Conservation (phyloP, 1,140 invertebrate genomes). For the Zaprionus camerounensis region DNA sequence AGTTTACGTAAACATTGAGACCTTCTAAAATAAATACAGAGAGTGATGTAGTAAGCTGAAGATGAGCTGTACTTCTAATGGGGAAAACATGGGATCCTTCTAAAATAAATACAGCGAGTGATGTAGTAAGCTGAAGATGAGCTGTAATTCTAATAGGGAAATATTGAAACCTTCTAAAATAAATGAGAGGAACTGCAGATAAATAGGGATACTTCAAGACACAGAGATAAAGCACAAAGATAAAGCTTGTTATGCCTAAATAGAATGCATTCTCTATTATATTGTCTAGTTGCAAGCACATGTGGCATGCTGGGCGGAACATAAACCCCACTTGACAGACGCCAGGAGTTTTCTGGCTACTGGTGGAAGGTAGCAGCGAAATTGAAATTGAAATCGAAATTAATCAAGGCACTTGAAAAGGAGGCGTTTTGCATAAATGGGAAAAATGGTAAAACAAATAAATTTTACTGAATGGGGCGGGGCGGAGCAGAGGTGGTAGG, state of each 20-base stretch:
- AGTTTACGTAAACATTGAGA: conserved; percentile 50
- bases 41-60: no score
- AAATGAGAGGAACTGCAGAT: neutral
- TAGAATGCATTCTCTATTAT: neutral
- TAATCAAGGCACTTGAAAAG: conserved; percentile 59
- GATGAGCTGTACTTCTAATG: neutral
- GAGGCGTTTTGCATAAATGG: conserved; percentile 63
- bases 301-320: neutral
- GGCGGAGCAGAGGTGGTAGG: neutral
- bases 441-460: conserved; percentile 23
- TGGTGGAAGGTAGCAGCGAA: conserved; percentile 37
- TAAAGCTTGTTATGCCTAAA: neutral
- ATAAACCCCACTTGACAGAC: conserved; percentile 54
- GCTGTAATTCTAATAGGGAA: no score
- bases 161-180: no score
- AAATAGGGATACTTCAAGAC: neutral
- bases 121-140: no score
- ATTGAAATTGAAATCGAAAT: conserved; percentile 78
- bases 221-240: neutral
- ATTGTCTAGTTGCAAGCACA: neutral
- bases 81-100: no score
- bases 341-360: conserved; percentile 52
- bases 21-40: conserved; percentile 5
- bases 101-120: neutral
- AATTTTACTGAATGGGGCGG: neutral